Evolutionary conservation across 2,797 vertebrate genomes (phyloP).

Genomic region (Thunnus albacares): DNA sequence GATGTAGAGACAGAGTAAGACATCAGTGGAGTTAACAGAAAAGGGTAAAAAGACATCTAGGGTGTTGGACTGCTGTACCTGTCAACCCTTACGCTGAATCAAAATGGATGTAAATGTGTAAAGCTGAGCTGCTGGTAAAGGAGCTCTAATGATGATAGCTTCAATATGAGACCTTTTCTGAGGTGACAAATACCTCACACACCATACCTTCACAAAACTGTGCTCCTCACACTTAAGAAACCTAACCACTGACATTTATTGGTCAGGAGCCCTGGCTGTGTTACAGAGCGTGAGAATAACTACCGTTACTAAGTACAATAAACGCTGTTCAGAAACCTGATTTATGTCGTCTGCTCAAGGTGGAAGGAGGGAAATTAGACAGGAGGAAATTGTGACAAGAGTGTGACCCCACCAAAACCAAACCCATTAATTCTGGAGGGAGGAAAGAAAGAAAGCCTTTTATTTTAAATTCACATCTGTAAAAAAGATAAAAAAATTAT

Average conservation of each 20-base stretch:
- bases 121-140: slow-evolving; percentile 52
- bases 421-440: slow-evolving; percentile 53
- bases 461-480: slow-evolving; percentile 37
- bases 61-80: slow-evolving; percentile 31
- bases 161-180: slow-evolving; percentile 76
- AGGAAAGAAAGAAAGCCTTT: slow-evolving; percentile 41
- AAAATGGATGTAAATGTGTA: slow-evolving; percentile 38
- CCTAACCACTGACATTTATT: slow-evolving; percentile 75
- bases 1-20: background rate
- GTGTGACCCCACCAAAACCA: slow-evolving; percentile 65
- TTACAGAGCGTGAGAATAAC: slow-evolving; percentile 74
- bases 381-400: slow-evolving; percentile 78
- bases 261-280: slow-evolving; percentile 60
- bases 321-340: slow-evolving; percentile 69
- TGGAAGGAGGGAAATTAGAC: slow-evolving; percentile 72
- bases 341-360: slow-evolving; percentile 73
- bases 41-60: background rate
- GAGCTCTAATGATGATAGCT: slow-evolving; percentile 76
- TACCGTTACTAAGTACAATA: slow-evolving; percentile 72
- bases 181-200: slow-evolving; percentile 76
- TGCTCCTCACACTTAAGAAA: slow-evolving; percentile 55
- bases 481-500: slow-evolving; percentile 16
- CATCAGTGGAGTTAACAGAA: slow-evolving; percentile 4
- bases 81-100: slow-evolving; percentile 42
- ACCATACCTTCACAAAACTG: slow-evolving; percentile 47